phyloP scores from a whole-genome alignment of 1,140 invertebrate species.

The Acromyrmex heyeri region DNA sequence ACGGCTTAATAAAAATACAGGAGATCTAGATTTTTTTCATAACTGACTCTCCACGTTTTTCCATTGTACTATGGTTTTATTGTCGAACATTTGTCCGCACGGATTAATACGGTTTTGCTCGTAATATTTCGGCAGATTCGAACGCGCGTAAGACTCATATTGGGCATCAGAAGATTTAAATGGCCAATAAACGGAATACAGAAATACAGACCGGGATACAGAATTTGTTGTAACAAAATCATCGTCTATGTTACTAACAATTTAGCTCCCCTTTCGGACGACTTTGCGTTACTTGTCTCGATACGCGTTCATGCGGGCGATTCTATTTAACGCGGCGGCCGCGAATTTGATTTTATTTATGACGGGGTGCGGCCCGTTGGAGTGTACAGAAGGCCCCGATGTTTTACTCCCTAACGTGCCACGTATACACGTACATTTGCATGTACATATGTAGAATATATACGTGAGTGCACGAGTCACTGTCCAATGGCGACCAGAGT shows the following conservation, averaged over 20 bases:
- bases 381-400: neutral
- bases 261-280: neutral
- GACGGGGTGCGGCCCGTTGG: constrained; percentile 46
- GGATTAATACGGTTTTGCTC: constrained; percentile 42
- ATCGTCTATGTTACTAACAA: constrained; percentile 22
- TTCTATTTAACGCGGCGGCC: constrained; percentile 33
- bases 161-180: constrained; percentile 51
- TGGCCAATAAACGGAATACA: constrained; percentile 26
- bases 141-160: constrained; percentile 16
- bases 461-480: constrained; percentile 34
- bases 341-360: constrained; percentile 68
- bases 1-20: neutral
- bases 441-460: constrained; percentile 13
- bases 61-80: constrained; percentile 29
- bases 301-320: constrained; percentile 26
- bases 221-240: constrained; percentile 48
- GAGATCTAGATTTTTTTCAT: neutral
- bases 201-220: neutral
- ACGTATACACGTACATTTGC: constrained; percentile 2
- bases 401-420: constrained; percentile 2
- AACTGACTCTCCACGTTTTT: constrained; percentile 36
- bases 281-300: neutral
- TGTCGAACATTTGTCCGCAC: constrained; percentile 39
- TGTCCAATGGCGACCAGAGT: constrained; percentile 63
- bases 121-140: constrained; percentile 24